A percentile compares a stretch with the other conserved stretches of the same genome.
These are phyloP conservation scores for Acanthis flammea DNA, from an alignment of 2,797 vertebrate genomes.

Conservation along the genomic window DNA sequence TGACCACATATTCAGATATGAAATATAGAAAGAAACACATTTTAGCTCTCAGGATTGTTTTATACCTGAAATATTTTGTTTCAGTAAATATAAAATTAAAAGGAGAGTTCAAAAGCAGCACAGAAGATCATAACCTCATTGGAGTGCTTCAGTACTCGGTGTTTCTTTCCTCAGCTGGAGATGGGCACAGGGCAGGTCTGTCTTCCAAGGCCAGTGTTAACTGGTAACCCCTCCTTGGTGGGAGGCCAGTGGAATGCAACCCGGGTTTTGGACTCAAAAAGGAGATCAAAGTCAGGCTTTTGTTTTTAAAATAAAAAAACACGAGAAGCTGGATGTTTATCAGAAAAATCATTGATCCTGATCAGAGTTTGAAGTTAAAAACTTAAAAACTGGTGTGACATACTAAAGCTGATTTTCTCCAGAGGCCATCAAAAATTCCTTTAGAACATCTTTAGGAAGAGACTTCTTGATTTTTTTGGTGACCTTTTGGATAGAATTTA, in stretches of 20 bases:
- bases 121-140: neutral
- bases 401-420: neutral
- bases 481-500: neutral
- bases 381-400: neutral
- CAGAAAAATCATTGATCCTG: neutral
- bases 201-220: neutral
- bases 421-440: neutral
- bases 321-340: neutral
- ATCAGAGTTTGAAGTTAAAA: neutral
- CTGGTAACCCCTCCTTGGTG: neutral
- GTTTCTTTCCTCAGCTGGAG: neutral
- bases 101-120: neutral
- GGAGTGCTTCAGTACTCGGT: neutral
- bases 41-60: neutral
- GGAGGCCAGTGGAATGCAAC: neutral
- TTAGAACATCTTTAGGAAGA: neutral
- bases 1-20: neutral
- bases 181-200: fast-evolving
- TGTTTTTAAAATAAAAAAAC: neutral
- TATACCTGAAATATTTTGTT: neutral
- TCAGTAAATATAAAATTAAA: neutral
- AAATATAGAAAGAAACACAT: neutral
- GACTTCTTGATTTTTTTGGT: neutral
- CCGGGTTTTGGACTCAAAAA: neutral
- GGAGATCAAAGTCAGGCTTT: neutral